A percentile compares a stretch with the other conserved stretches of the same genome.
phyloP scores from a whole-genome alignment of 2,888 invertebrate species.

The Chorisops tibialis region DNA sequence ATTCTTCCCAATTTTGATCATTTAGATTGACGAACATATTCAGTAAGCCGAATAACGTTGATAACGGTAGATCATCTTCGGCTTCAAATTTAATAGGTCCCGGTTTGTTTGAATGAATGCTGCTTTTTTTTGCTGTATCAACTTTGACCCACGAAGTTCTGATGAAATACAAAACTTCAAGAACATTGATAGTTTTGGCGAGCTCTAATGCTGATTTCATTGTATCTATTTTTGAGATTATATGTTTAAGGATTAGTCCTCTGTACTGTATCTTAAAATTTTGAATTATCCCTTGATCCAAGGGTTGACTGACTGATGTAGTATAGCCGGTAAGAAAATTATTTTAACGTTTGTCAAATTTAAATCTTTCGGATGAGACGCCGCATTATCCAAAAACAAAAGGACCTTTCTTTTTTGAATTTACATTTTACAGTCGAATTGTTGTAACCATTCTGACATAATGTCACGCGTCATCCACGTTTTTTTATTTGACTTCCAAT shows the following conservation, averaged over 20 bases:
- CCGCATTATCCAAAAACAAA: too few relatives aligned
- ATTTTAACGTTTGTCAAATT: too few relatives aligned
- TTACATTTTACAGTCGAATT: background rate
- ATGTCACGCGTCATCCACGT: constrained; percentile 1
- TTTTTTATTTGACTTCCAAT: background rate
- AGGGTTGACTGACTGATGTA: constrained; percentile 30
- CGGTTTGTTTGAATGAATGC: background rate
- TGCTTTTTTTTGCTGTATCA: background rate
- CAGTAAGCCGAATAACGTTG: background rate
- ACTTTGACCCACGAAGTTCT: constrained; percentile 27
- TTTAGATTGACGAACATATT: too few relatives aligned
- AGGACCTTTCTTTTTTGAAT: background rate
- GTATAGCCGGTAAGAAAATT: background rate
- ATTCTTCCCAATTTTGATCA: too few relatives aligned
- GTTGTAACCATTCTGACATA: background rate
- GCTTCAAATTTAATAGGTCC: constrained; percentile 5
- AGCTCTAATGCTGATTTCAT: constrained; percentile 11
- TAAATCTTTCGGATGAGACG: too few relatives aligned
- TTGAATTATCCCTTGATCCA: constrained; percentile 31
- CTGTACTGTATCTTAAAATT: constrained; percentile 29
- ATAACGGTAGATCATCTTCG: constrained; percentile 15
- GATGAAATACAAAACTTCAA: constrained; percentile 28
- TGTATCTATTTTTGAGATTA: constrained; percentile 7
- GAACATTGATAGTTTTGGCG: constrained; percentile 22
- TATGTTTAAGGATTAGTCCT: constrained; percentile 26